These are phyloP conservation scores for Buathra laborator DNA, from an alignment of 2,888 invertebrate species.

Conservation along the genomic window DNA sequence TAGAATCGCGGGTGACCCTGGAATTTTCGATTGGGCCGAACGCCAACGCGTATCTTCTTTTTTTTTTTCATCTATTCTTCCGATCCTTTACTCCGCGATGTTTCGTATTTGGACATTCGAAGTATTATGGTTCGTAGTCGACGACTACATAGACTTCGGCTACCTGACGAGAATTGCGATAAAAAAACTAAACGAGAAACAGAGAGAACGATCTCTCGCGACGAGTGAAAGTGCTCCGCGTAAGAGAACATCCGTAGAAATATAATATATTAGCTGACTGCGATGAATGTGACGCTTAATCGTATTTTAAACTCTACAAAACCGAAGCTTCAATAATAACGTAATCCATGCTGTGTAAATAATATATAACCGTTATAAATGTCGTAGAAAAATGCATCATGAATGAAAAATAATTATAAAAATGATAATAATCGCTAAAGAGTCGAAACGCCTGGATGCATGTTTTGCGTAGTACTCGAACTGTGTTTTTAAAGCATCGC, in stretches of 20 bases:
- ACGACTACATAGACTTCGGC: neutral
- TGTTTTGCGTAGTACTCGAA: slow-evolving; percentile 3
- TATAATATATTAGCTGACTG: slow-evolving; percentile 21
- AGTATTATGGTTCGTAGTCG: neutral
- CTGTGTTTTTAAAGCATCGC: neutral
- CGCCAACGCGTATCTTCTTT: slow-evolving; percentile 49
- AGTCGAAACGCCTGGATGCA: neutral
- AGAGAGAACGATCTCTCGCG: neutral
- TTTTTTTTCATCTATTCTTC: slow-evolving; percentile 21
- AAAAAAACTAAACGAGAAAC: neutral
- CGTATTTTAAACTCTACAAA: slow-evolving; percentile 2
- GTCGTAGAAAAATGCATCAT: slow-evolving; percentile 28
- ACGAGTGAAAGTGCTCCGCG: neutral
- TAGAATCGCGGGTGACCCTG: slow-evolving; percentile 54
- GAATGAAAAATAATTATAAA: slow-evolving; percentile 14
- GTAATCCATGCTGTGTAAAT: slow-evolving; percentile 24
- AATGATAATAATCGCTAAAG: neutral
- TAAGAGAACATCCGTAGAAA: slow-evolving; percentile 8
- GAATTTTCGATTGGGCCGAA: slow-evolving; percentile 64
- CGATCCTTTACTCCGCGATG: neutral
- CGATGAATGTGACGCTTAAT: slow-evolving; percentile 35
- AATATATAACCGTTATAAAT: neutral
- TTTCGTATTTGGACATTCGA: neutral
- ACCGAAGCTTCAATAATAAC: slow-evolving; percentile 20
- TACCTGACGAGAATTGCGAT: slow-evolving; percentile 14